Conservation (phyloP, 2,797 vertebrate species). For the Falco berigora region DNA sequence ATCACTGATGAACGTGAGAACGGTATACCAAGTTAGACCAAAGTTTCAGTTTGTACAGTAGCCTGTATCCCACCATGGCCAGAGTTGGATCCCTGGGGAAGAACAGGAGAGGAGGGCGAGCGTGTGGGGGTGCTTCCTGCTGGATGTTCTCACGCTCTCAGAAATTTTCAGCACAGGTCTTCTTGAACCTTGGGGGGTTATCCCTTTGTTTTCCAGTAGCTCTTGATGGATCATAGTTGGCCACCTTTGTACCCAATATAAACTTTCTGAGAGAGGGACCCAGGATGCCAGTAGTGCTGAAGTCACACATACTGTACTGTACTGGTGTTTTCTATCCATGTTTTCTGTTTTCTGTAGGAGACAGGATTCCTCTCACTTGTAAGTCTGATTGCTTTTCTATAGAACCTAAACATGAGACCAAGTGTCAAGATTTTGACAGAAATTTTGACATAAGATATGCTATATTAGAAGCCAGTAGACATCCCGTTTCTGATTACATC, state of each 20-base stretch:
- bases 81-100: background rate
- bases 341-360: background rate
- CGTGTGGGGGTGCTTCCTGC: background rate
- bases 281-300: background rate
- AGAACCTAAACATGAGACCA: background rate
- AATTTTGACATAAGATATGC: background rate
- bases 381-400: background rate
- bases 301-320: rapidly evolving
- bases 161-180: background rate
- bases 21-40: background rate
- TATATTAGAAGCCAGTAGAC: background rate
- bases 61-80: background rate
- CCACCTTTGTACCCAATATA: background rate
- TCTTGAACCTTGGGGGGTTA: background rate
- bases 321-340: background rate
- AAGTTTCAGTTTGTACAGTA: background rate
- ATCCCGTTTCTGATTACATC: background rate
- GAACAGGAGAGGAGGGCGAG: background rate
- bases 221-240: background rate
- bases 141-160: background rate
- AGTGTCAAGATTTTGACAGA: background rate
- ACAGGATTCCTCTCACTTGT: background rate
- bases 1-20: background rate
- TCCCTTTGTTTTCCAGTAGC: background rate
- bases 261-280: background rate